These are phyloP conservation scores for Heliangelus exortis DNA, from an alignment of 2,797 vertebrate species.

Conservation along the genomic window DNA sequence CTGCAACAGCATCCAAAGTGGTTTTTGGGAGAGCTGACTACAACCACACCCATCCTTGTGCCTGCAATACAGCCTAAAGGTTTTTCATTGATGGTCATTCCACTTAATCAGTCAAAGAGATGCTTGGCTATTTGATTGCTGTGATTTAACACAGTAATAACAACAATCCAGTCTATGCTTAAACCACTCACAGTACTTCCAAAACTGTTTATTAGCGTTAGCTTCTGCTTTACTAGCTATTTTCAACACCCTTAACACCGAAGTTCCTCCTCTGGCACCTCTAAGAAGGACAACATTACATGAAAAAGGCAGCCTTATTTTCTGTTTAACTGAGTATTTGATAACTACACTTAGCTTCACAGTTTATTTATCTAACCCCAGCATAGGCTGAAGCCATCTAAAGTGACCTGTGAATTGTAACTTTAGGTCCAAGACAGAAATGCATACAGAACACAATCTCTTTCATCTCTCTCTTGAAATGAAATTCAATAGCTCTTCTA, in stretches of 20 bases:
- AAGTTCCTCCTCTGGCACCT: conserved; percentile 56
- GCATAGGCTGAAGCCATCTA: conserved; percentile 16
- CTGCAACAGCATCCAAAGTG: conserved; percentile 66
- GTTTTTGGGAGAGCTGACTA: conserved; percentile 43
- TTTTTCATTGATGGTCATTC: conserved; percentile 31
- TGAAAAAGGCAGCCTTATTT: conserved; percentile 55
- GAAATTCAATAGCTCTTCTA: not conserved
- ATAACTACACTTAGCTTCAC: conserved; percentile 45
- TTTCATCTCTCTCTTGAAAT: not conserved
- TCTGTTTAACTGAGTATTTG: conserved; percentile 21
- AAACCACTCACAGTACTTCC: conserved; percentile 65
- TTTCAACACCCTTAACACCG: conserved; percentile 68
- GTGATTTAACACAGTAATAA: conserved; percentile 75
- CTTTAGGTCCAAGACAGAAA: not conserved
- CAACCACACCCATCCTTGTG: conserved; percentile 36
- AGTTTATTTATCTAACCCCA: conserved; percentile 48
- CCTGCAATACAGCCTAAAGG: conserved; percentile 37
- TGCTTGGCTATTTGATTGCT: conserved; percentile 58
- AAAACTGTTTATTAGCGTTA: conserved; percentile 77
- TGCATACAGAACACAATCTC: not conserved
- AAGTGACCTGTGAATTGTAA: not conserved
- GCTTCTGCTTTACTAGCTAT: conserved; percentile 66
- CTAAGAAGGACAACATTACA: conserved; percentile 1
- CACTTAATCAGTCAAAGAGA: conserved; percentile 65
- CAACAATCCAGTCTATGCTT: conserved; percentile 72